These are phyloP conservation scores for Gila orcuttii DNA, from an alignment of 2,113 vertebrate genomes.

Conservation along the genomic window DNA sequence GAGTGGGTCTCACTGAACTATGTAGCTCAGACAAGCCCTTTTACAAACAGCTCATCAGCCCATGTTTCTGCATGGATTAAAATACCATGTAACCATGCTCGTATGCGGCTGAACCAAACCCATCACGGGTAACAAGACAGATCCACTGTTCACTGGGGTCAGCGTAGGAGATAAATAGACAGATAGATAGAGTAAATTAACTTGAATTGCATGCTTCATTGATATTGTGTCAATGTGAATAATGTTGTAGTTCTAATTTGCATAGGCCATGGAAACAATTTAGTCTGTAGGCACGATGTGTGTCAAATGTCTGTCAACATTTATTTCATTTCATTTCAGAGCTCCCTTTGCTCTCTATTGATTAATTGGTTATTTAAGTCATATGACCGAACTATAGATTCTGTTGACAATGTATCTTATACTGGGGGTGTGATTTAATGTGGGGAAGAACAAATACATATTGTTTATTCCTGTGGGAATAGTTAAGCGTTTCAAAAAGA, in stretches of 20 bases:
- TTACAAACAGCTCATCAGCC: conserved; percentile 52
- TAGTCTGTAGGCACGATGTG: background rate
- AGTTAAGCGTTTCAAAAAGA: background rate
- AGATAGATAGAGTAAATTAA: background rate
- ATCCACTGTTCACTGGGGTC: background rate
- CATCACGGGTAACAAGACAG: conserved; percentile 25
- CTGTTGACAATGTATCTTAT: too few species aligned
- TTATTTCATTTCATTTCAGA: background rate
- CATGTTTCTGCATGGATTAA: conserved; percentile 58
- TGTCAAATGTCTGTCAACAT: background rate
- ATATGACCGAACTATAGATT: too few species aligned
- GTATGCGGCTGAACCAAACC: conserved; percentile 49
- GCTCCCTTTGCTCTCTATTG: too few species aligned
- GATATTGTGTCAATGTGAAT: background rate
- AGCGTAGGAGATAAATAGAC: background rate
- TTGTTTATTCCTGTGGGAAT: background rate
- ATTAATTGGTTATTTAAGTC: too few species aligned
- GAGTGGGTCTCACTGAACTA: conserved; percentile 54
- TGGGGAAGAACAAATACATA: background rate
- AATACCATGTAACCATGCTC: conserved; percentile 56
- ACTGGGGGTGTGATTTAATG: too few species aligned
- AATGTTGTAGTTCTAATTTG: background rate
- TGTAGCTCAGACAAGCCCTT: conserved; percentile 46
- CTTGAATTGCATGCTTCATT: background rate
- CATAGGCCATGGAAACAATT: background rate